A percentile compares a stretch with the other conserved stretches of the same genome.
Conservation (phyloP, 2,113 vertebrate species). For the Bagarius yarrelli region DNA sequence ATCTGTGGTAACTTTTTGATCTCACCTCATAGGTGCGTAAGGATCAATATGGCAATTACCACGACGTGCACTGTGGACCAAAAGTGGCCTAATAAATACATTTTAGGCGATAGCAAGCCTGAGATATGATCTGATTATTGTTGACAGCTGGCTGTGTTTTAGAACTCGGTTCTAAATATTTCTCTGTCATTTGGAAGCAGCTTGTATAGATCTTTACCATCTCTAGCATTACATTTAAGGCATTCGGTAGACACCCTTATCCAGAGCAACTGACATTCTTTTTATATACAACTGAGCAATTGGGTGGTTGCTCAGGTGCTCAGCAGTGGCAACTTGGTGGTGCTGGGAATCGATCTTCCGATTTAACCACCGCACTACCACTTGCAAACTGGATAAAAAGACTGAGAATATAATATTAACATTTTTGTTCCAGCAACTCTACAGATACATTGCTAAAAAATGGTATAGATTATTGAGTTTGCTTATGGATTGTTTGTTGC, state of each 20-base stretch:
- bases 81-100: neutral
- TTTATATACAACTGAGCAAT: too few relatives aligned
- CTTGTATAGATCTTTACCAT: neutral
- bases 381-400: neutral
- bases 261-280: too few relatives aligned
- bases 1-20: too few relatives aligned
- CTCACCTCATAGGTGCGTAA: neutral
- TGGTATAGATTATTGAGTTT: constrained; percentile 2
- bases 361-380: too few relatives aligned
- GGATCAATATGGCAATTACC: neutral
- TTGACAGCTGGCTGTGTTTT: neutral
- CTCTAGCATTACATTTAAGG: neutral
- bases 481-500: constrained; percentile 11
- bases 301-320: too few relatives aligned
- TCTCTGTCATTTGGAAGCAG: neutral
- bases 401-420: neutral
- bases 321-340: too few relatives aligned
- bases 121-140: neutral
- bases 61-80: neutral
- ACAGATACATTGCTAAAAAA: neutral
- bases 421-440: neutral
- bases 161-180: neutral
- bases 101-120: neutral
- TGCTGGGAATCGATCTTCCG: too few relatives aligned
- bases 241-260: too few relatives aligned